A percentile compares a stretch with the other conserved stretches of the same genome.
phyloP scores from a whole-genome alignment of 2,888 invertebrate species.

The Drosophila kuntzei region DNA sequence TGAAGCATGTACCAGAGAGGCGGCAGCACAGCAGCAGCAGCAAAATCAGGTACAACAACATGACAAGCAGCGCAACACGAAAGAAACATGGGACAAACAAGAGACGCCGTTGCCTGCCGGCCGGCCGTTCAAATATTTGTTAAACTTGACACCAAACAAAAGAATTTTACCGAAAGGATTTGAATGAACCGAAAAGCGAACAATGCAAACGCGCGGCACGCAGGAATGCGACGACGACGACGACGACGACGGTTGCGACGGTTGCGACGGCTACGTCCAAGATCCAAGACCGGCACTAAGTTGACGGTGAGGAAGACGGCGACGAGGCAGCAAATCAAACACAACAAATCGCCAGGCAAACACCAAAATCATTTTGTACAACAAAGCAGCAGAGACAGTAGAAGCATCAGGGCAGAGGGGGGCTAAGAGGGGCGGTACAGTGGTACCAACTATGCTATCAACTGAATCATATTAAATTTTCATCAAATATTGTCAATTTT shows the following conservation, averaged over 20 bases:
- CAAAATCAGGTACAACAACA: conserved; percentile 45
- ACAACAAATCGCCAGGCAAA: conserved; percentile 76
- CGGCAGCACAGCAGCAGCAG: conserved; percentile 12
- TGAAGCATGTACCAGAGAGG: conserved; percentile 32
- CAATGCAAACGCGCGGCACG: conserved; percentile 74
- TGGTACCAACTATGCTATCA: conserved; percentile 14
- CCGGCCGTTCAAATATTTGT: conserved; percentile 80
- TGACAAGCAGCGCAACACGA: conserved; percentile 63
- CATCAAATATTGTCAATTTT: too few relatives aligned
- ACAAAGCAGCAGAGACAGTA: conserved; percentile 39
- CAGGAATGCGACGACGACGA: conserved; percentile 58
- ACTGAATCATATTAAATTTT: background rate
- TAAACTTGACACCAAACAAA: conserved; percentile 84
- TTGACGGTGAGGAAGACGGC: conserved; percentile 50
- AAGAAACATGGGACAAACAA: conserved; percentile 72
- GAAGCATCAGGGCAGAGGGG: background rate
- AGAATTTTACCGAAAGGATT: conserved; percentile 82
- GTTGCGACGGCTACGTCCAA: conserved; percentile 6
- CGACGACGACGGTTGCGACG: conserved; percentile 18
- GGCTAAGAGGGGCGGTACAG: conserved; percentile 14
- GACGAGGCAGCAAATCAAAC: conserved; percentile 76
- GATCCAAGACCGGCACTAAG: conserved; percentile 23
- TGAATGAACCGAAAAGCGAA: conserved; percentile 75
- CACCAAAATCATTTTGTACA: conserved; percentile 73
- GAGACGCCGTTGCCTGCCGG: conserved; percentile 54